Evolutionary conservation across 2,797 vertebrate genomes (phyloP), one percentile per base, ranked within the genome.

Genomic region (Amblyraja radiata): DNA sequence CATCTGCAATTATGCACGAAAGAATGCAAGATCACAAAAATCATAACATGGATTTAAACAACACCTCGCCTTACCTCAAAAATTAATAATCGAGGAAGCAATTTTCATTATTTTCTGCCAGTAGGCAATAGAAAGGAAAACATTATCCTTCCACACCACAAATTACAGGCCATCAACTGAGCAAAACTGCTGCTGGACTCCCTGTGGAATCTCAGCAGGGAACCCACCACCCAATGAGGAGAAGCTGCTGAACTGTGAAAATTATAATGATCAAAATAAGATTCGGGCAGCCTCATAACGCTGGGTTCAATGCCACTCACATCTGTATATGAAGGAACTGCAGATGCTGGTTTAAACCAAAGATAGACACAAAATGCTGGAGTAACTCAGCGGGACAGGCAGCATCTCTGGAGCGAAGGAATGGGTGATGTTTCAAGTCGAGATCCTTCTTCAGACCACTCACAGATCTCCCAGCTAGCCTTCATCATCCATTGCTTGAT

Each of bases 231-330:
- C 36, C 71, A 65, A 23, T 91, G 90, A 91, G 68, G 36, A n/a
- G 71, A 76, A 76, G 90, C 71, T 88, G 63, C 84, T 68, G 63
- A 32, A 88, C 71, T 46, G 39, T 74, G 90, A 91, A 91, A 88
- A 92, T 92, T 92, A 92, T 10, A 39, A 73, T 68, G 11, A 54
- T 28, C 58, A 39, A 76, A 92, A 39, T 11, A 16, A 25, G 68
- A 14, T 39, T 11, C 28, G 9, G 68, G 14, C 71, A 76, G 90
- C 39, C 71, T 76, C 39, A 1, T 14, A 2, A 65, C 10, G 14
- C 39, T 65, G 46, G 36, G 90, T 39, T 74, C 23, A 13, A 13
- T 76, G 23, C 5, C 73, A 92, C 39, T 25, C 68, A 65, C 88
- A 71, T 18, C 39, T 90, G 46, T 6, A 6, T 54, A 54, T 54